Conservation (phyloP, 2,113 vertebrate genomes). For the Mus musculus region GRCm39 chrX:138104001-138104500, state of each 20-base stretch:
- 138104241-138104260: slow-evolving; percentile 53
- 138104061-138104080: neutral
- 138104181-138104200: slow-evolving; percentile 35
- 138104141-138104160: slow-evolving; percentile 7
- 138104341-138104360: neutral
- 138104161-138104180: neutral
- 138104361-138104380: neutral
- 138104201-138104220: slow-evolving; percentile 42
- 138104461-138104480: slow-evolving; percentile 12
- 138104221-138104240: slow-evolving; percentile 38
- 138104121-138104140: neutral
- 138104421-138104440: neutral
- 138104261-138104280: neutral
- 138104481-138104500: slow-evolving; percentile 45
- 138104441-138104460: slow-evolving; percentile 29
- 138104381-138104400: neutral
- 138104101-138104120: slow-evolving; percentile 50
- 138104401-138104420: neutral
- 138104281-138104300: slow-evolving; percentile 22
- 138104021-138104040: slow-evolving; percentile 24
- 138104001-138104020: slow-evolving; percentile 27
- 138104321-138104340: slow-evolving; percentile 2
- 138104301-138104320: neutral
- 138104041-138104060: neutral
- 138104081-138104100: neutral